Evolutionary conservation across 2,888 invertebrate genomes (phyloP).

Genomic region (Neoscelio sp.): DNA sequence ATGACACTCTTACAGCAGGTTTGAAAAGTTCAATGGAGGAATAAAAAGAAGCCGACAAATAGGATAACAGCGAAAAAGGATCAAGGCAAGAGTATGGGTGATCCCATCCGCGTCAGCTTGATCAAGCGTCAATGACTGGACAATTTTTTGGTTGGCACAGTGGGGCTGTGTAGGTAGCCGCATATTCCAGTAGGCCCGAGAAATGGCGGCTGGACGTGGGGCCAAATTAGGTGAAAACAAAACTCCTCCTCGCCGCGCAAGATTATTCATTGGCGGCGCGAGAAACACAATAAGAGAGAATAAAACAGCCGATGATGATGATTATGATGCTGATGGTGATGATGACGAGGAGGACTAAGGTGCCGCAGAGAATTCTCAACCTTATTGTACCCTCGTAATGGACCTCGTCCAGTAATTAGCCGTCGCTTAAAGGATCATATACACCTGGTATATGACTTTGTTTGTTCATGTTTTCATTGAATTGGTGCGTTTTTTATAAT

Average conservation of each 20-base stretch:
- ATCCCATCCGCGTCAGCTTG: slow-evolving; percentile 78
- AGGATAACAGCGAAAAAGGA: slow-evolving; percentile 48
- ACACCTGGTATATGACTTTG: slow-evolving; percentile 32
- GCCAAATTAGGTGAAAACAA: slow-evolving; percentile 80
- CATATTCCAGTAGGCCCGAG: slow-evolving; percentile 68
- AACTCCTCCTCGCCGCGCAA: slow-evolving; percentile 69
- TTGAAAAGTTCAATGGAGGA: slow-evolving; percentile 35
- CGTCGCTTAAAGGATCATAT: slow-evolving; percentile 54
- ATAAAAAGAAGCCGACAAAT: slow-evolving; percentile 59
- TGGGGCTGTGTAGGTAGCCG: slow-evolving; percentile 70
- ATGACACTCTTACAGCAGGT: slow-evolving; percentile 25
- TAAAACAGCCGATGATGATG: slow-evolving; percentile 45
- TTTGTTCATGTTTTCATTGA: slow-evolving; percentile 20
- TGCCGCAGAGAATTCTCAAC: slow-evolving; percentile 47
- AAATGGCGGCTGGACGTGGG: slow-evolving; percentile 71
- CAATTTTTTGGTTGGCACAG: slow-evolving; percentile 73
- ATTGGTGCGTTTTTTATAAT: slow-evolving; percentile 9
- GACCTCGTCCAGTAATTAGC: slow-evolving; percentile 72
- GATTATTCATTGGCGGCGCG: slow-evolving; percentile 52
- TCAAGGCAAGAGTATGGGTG: slow-evolving; percentile 58
- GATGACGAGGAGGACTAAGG: slow-evolving; percentile 47
- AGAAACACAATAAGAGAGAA: slow-evolving; percentile 33
- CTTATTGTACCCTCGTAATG: slow-evolving; percentile 71
- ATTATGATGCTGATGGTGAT: slow-evolving; percentile 46
- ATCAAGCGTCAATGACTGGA: slow-evolving; percentile 81